Conservation (phyloP, 1,140 invertebrate genomes). For the Drosophila setifemur region DNA sequence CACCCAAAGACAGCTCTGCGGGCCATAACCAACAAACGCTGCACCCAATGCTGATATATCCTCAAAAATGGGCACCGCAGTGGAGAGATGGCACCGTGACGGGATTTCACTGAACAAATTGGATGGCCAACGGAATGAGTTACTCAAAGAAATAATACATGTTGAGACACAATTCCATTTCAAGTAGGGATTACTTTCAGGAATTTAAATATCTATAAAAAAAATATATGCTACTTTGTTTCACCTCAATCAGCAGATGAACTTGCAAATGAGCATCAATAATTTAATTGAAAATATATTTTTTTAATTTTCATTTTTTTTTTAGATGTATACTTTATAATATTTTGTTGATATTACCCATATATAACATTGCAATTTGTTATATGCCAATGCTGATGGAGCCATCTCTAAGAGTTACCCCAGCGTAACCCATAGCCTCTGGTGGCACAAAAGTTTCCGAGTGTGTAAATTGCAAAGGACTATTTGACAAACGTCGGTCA, state of each 20-base stretch:
- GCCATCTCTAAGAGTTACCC: constrained; percentile 19
- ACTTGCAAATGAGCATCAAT: too few relatives aligned
- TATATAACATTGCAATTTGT: too few relatives aligned
- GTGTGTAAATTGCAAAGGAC: constrained; percentile 79
- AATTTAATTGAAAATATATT: too few relatives aligned
- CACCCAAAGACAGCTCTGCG: constrained; percentile 10
- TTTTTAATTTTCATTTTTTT: too few relatives aligned
- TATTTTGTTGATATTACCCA: too few relatives aligned
- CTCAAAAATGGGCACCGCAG: constrained; percentile 27
- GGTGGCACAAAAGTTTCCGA: constrained; percentile 50
- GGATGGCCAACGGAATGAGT: neutral
- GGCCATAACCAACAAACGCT: constrained; percentile 73
- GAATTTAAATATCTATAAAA: too few relatives aligned
- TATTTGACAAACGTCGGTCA: constrained; percentile 80
- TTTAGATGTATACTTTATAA: too few relatives aligned
- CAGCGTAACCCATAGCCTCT: constrained; percentile 26
- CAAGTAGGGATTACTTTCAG: too few relatives aligned
- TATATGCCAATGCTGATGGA: neutral
- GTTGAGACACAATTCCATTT: neutral
- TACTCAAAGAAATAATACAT: neutral
- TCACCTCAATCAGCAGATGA: too few relatives aligned
- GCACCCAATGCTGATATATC: constrained; percentile 59
- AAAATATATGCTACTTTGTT: too few relatives aligned
- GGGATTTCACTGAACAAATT: constrained; percentile 7
- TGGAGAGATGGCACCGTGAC: constrained; percentile 17